Evolutionary conservation across 1,140 invertebrate species (phyloP).

Genomic region (Calliphora vicina): DNA sequence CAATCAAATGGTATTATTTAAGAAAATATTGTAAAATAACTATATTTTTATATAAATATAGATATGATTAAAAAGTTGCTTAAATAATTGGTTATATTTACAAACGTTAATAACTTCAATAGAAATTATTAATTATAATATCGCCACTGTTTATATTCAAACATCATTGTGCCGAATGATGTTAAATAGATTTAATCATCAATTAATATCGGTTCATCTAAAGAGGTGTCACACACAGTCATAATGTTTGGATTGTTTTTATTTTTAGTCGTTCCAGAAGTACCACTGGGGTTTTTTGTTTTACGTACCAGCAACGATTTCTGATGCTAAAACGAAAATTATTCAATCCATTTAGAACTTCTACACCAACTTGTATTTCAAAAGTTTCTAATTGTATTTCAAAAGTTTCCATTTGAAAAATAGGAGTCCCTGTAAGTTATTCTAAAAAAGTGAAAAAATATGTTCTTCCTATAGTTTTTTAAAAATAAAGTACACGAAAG

Average conservation of each 20-base stretch:
- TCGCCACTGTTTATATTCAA: too few relatives aligned
- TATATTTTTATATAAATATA: neutral
- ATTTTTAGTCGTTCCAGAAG: neutral
- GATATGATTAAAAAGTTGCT: neutral
- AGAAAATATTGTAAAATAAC: neutral
- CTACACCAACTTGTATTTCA: too few relatives aligned
- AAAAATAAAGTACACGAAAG: too few relatives aligned
- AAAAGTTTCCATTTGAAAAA: too few relatives aligned
- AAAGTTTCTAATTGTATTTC: too few relatives aligned
- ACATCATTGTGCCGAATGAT: neutral
- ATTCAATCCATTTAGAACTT: too few relatives aligned
- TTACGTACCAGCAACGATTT: constrained; percentile 19
- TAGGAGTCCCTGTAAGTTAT: too few relatives aligned
- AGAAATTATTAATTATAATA: neutral
- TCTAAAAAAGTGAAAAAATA: too few relatives aligned
- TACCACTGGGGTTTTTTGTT: neutral
- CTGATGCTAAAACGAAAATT: constrained; percentile 10
- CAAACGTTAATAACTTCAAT: neutral
- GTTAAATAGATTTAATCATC: constrained; percentile 13
- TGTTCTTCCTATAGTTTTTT: too few relatives aligned
- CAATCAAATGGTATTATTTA: too few relatives aligned
- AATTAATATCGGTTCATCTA: constrained; percentile 23
- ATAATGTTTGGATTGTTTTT: neutral
- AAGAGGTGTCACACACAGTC: too few relatives aligned
- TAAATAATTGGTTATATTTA: neutral